phyloP scores from a whole-genome alignment of 2,113 vertebrate genomes.

The Rallus limicola region DNA sequence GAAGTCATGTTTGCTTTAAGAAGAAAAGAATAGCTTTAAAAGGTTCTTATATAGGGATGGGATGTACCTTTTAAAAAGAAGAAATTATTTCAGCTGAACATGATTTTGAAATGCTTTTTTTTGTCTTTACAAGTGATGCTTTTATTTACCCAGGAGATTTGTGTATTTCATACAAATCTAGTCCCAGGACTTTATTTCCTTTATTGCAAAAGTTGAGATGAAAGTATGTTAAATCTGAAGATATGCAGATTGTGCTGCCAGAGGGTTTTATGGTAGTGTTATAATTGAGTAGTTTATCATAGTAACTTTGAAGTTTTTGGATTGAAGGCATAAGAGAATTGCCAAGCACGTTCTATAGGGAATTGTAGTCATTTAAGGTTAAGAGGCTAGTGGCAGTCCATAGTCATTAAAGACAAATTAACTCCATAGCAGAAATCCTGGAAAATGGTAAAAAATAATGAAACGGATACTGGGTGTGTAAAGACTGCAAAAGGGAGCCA shows the following conservation, averaged over 20 bases:
- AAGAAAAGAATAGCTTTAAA: not conserved
- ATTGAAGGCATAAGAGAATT: not conserved
- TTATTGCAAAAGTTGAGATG: slow-evolving; percentile 31
- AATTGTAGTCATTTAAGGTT: slow-evolving; percentile 45
- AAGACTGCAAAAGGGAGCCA: not conserved
- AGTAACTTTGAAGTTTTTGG: slow-evolving; percentile 55
- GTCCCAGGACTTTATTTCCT: slow-evolving; percentile 37
- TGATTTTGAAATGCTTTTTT: not conserved
- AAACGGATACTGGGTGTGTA: not conserved
- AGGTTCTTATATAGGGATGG: not conserved
- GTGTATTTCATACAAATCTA: slow-evolving; percentile 38
- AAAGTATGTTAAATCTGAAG: slow-evolving; percentile 42
- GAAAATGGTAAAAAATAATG: not conserved
- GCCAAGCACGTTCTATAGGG: slow-evolving; percentile 2
- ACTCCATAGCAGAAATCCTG: not conserved
- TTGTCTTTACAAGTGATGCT: not conserved
- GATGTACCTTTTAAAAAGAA: not conserved
- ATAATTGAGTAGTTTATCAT: slow-evolving; percentile 40
- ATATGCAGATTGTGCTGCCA: slow-evolving; percentile 66
- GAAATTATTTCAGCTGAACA: not conserved
- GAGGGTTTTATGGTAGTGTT: slow-evolving; percentile 21
- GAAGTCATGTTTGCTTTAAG: not conserved
- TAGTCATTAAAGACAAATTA: slow-evolving; percentile 11
- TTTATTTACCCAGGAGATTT: not conserved
- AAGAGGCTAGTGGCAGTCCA: slow-evolving; percentile 5